Evolutionary conservation across 2,797 vertebrate species (phyloP).

Genomic region (Acanthiza pusilla): DNA sequence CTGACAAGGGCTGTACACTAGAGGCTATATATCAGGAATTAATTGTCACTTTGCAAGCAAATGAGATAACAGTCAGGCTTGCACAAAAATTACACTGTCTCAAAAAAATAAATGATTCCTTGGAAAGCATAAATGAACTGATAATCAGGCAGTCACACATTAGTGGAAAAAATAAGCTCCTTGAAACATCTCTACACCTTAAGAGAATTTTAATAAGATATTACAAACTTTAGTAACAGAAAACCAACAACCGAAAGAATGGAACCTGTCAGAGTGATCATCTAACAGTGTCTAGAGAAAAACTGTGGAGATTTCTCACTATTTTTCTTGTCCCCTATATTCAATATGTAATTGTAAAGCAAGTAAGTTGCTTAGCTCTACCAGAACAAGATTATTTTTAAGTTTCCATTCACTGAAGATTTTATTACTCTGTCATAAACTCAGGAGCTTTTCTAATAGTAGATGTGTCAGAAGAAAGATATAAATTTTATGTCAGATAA

Average conservation of each 20-base stretch:
- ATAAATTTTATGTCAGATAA: not conserved
- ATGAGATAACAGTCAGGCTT: conserved; percentile 55
- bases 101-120: conserved; percentile 50
- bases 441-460: not conserved
- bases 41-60: conserved; percentile 65
- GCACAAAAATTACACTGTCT: conserved; percentile 56
- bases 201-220: conserved; percentile 59
- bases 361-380: conserved; percentile 1
- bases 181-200: conserved; percentile 37
- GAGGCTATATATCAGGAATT: conserved; percentile 44
- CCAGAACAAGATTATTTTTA: not conserved
- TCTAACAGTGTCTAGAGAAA: not conserved
- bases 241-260: conserved; percentile 33
- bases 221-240: conserved; percentile 4
- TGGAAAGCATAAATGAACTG: conserved; percentile 57
- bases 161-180: conserved; percentile 28
- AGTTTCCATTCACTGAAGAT: not conserved
- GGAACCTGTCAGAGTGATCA: not conserved
- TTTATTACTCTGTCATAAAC: not conserved
- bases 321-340: not conserved
- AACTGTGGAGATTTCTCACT: not conserved
- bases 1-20: not conserved
- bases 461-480: not conserved
- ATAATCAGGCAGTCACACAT: conserved; percentile 54
- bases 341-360: conserved; percentile 43